Percentiles rank a stretch among this genome's conserved stretches.
These are phyloP conservation scores for Charanyca ferruginea DNA, from an alignment of 2,888 invertebrate species.

Conservation along the genomic window DNA sequence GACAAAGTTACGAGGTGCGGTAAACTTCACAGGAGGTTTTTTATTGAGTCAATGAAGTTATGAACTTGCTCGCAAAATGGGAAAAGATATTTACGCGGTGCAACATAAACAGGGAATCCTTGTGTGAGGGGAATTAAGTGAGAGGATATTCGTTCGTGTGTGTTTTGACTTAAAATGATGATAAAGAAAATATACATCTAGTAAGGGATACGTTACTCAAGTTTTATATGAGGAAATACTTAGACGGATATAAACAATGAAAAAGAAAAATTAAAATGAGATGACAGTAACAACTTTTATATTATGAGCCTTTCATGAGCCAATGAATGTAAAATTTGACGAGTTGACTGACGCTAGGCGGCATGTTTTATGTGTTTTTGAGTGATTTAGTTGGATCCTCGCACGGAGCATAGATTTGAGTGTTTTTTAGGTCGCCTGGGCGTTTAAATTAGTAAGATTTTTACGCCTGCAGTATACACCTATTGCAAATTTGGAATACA, in stretches of 20 bases:
- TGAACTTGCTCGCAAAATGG: constrained; percentile 27
- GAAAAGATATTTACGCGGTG: constrained; percentile 37
- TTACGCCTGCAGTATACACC: neutral
- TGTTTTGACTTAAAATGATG: constrained; percentile 1
- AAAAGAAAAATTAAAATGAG: no score
- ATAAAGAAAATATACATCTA: neutral
- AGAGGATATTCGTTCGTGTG: neutral
- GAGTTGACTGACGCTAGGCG: constrained; percentile 27
- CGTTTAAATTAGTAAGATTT: neutral
- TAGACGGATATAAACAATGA: no score
- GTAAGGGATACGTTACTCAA: neutral
- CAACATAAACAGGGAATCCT: neutral
- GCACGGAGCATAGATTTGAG: neutral
- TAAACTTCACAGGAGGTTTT: constrained; percentile 34
- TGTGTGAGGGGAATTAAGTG: neutral
- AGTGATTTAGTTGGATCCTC: constrained; percentile 27
- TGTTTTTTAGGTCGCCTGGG: neutral
- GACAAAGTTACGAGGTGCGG: constrained; percentile 40
- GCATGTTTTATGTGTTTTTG: constrained; percentile 32
- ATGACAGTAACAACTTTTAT: neutral
- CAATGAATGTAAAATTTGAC: constrained; percentile 51
- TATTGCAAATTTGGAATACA: no score
- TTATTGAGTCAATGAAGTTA: constrained; percentile 55
- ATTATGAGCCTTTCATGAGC: no score
- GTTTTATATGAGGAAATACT: neutral